Evolutionary conservation across 53 echinoderm and acorn worm genomes (phyloP), one percentile per base, ranked within the genome.

Genomic region (Henricia sp.): DNA sequence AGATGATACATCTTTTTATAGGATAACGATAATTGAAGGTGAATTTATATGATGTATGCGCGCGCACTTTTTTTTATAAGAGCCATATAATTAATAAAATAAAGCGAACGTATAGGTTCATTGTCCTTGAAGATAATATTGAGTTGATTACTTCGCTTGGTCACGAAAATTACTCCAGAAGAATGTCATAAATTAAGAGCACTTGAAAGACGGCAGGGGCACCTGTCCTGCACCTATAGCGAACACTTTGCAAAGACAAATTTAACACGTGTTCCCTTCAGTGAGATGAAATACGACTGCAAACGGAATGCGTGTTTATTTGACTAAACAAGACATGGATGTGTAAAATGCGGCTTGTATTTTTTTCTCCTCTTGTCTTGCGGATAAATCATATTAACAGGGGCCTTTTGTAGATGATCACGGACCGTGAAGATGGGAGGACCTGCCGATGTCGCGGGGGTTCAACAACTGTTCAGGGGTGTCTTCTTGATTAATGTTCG

Each of bases 271-370:
- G 56, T 39, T 39, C 38, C 74, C 40, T 17, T 12, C 10, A 20
- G 43, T 59, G 59, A 40, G 24, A 58, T 58, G 57, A 76, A 58
- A 76, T 76, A 76, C 76, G 76, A 57, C 57, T 8, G 37, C 5
- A 19, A 27, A 41, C 5, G 76, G 76, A 57, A 76, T 76, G 76
- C 58, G 2, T 76, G 76, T 59, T 76, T 76, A 58, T 76, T 76
- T 76, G 76, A 40, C 14, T 51, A n/a, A 41, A 38, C 39, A 40
- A 58, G 57, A 57, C 59, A 76, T 76, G 76, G 28, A 58, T 76
- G 76, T 40, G 41, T 39, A 76, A 41, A 59, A 73, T 54, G 53
- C 73, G 30, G 29, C 13, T 60, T 27, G 62, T 29, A 60, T 60
- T 58, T 73, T 37, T 52, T 52, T 32, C 19, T 73, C 20, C 37